phyloP scores from a whole-genome alignment of 2,888 invertebrate genomes.

The Tachina fera region DNA sequence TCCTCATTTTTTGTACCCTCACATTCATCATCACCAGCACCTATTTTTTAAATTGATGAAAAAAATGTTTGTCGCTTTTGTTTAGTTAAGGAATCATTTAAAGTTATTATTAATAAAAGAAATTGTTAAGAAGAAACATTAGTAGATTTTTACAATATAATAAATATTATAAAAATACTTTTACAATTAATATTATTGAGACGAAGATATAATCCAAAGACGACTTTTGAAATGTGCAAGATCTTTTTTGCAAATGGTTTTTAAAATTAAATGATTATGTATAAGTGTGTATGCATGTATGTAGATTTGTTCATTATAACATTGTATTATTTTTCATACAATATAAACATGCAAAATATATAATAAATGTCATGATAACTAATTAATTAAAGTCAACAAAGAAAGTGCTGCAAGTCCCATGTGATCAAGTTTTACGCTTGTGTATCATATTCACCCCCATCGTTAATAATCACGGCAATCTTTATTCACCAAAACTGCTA shows the following conservation, averaged over 20 bases:
- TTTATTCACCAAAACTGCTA: too few relatives aligned
- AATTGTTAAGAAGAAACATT: conserved; percentile 4
- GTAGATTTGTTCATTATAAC: too few relatives aligned
- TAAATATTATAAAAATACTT: conserved; percentile 42
- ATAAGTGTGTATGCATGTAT: too few relatives aligned
- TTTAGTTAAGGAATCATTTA: neutral
- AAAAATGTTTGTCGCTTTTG: neutral
- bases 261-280: too few relatives aligned
- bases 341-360: too few relatives aligned
- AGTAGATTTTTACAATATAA: conserved; percentile 6
- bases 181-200: conserved; percentile 30
- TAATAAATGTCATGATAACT: too few relatives aligned
- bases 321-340: too few relatives aligned
- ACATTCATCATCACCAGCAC: conserved; percentile 84
- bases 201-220: conserved; percentile 27
- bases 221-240: neutral
- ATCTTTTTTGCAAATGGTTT: neutral
- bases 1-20: conserved; percentile 93
- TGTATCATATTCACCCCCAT: too few relatives aligned
- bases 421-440: too few relatives aligned
- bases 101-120: neutral
- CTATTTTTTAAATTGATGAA: conserved; percentile 77
- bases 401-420: too few relatives aligned
- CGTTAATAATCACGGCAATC: too few relatives aligned
- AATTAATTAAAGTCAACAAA: too few relatives aligned